phyloP scores from a whole-genome alignment of 2,888 invertebrate species.

The Scaptomyza caliginosa region DNA sequence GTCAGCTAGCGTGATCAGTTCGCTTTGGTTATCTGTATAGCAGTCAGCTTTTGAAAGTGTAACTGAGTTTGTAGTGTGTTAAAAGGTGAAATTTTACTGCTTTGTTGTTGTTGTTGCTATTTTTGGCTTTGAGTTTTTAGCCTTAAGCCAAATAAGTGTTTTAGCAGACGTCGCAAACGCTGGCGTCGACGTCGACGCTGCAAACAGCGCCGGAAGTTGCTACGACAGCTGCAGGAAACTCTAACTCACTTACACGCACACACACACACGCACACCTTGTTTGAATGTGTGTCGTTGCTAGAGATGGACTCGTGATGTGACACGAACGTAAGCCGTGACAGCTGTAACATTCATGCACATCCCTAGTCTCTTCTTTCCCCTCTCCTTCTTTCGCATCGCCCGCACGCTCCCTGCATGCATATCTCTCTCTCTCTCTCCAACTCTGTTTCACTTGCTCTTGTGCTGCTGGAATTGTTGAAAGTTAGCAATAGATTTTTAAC shows the following conservation, averaged over 20 bases:
- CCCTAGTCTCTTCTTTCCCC: background rate
- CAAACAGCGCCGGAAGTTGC: constrained; percentile 73
- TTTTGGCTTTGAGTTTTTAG: constrained; percentile 78
- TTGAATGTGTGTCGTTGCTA: constrained; percentile 33
- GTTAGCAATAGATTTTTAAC: constrained; percentile 80
- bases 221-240: constrained; percentile 79
- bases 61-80: constrained; percentile 20
- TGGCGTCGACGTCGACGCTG: constrained; percentile 46
- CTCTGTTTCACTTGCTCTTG: constrained; percentile 34
- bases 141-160: constrained; percentile 79
- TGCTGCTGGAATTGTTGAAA: constrained; percentile 70
- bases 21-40: background rate
- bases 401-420: background rate
- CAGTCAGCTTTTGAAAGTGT: constrained; percentile 40
- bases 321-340: too few relatives aligned
- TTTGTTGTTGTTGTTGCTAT: constrained; percentile 45
- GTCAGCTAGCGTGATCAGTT: background rate
- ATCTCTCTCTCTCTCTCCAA: background rate
- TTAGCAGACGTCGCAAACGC: constrained; percentile 66
- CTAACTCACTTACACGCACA: constrained; percentile 77
- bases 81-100: constrained; percentile 19
- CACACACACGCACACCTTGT: constrained; percentile 38
- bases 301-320: background rate
- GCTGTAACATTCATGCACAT: too few relatives aligned
- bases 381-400: background rate